Evolutionary conservation across 2,797 vertebrate genomes (phyloP).

Genomic region (Pelobates cultripes): DNA sequence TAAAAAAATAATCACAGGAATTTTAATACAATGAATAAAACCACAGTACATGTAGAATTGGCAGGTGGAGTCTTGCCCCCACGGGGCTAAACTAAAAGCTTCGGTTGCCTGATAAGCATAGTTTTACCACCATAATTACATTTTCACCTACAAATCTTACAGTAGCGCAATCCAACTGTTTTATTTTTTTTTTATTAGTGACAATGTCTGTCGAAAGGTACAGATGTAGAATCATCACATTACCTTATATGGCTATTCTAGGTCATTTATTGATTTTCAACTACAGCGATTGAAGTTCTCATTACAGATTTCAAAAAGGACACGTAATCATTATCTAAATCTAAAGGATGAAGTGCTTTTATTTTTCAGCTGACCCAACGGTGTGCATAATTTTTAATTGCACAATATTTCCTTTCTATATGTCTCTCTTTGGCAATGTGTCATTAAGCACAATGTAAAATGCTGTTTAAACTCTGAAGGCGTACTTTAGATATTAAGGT

Average conservation of each 20-base stretch:
- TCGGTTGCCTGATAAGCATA: slow-evolving; percentile 76
- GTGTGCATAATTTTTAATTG: slow-evolving; percentile 59
- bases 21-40: slow-evolving; percentile 94
- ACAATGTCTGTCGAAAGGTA: slow-evolving; percentile 88
- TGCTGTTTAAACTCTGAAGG: slow-evolving; percentile 41
- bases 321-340: slow-evolving; percentile 93
- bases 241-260: slow-evolving; percentile 97
- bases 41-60: slow-evolving; percentile 94
- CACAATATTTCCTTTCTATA: slow-evolving; percentile 62
- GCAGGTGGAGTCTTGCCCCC: slow-evolving; percentile 86
- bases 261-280: slow-evolving; percentile 90
- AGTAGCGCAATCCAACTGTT: slow-evolving; percentile 87
- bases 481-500: slow-evolving; percentile 18
- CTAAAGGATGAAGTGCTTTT: slow-evolving; percentile 79
- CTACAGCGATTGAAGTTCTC: slow-evolving; percentile 92
- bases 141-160: slow-evolving; percentile 86
- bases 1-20: slow-evolving; percentile 93
- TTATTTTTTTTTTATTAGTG: slow-evolving; percentile 78
- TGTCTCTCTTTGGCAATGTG: slow-evolving; percentile 59
- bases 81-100: slow-evolving; percentile 79
- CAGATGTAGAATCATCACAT: slow-evolving; percentile 90
- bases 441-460: slow-evolving; percentile 60
- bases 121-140: slow-evolving; percentile 86
- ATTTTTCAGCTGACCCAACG: slow-evolving; percentile 69
- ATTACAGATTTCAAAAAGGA: slow-evolving; percentile 90